phyloP scores from a whole-genome alignment of 2,797 vertebrate genomes.

The Hylomyscus alleni region DNA sequence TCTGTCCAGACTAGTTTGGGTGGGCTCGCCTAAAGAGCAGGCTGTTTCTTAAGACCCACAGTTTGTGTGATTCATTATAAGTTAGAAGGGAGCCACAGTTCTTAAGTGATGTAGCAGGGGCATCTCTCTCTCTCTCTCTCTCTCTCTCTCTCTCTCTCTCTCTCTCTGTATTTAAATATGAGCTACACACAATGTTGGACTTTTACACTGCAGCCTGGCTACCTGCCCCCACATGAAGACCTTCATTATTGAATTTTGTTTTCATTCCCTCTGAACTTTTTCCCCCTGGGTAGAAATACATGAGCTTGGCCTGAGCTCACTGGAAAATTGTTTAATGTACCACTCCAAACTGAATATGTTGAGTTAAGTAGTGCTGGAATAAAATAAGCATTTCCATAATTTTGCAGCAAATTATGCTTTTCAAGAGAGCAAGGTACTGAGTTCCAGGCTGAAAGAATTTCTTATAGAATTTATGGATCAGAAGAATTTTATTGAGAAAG shows the following conservation, averaged over 20 bases:
- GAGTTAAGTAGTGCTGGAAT: constrained; percentile 66
- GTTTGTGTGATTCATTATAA: constrained; percentile 56
- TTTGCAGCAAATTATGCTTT: constrained; percentile 66
- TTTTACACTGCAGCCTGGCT: constrained; percentile 58
- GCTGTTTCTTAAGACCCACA: constrained; percentile 12
- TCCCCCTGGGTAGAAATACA: constrained; percentile 69
- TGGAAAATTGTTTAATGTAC: constrained; percentile 77
- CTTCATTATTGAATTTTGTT: constrained; percentile 75
- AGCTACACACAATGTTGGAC: constrained; percentile 63
- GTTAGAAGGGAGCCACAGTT: not conserved
- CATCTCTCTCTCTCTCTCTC: no score
- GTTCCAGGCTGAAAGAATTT: constrained; percentile 63
- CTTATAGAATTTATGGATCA: constrained; percentile 14
- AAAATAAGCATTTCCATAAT: constrained; percentile 61
- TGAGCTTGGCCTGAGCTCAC: constrained; percentile 61
- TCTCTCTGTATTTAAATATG: not conserved
- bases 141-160: no score
- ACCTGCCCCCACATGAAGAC: constrained; percentile 59
- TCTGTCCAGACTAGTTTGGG: constrained; percentile 2
- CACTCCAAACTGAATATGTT: constrained; percentile 72
- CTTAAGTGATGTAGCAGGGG: not conserved
- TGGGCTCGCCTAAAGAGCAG: constrained; percentile 46
- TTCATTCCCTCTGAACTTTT: constrained; percentile 77
- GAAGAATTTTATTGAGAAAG: constrained; percentile 44
- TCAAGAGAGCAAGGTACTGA: constrained; percentile 51